Base-by-base conservation (phyloP, 2,113 vertebrate genomes). In the Myocastor coypus region DNA sequence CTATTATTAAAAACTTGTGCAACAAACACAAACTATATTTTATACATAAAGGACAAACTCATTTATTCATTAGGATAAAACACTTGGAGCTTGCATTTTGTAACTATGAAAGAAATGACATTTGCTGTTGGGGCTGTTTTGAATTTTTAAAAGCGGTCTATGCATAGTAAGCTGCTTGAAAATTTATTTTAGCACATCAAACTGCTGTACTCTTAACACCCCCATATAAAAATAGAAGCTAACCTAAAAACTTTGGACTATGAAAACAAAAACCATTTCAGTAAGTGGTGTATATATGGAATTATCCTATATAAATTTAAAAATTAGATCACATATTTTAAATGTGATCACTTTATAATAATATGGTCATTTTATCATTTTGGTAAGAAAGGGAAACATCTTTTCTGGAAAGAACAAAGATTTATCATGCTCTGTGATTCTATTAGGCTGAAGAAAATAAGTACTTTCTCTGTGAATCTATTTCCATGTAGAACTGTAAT, bases 21-120 rank as follows among this genome's bases (percentile, higher is more conserved):
- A 98, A 98, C 98, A 98, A 99, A 98, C 98, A 98, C 97, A 98
- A 98, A 98, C 98, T 99, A 98, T 99, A 98, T 99, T 99, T 99
- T 99, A 98, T 98, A 99, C 98, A 99, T 99, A 99, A 99, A 99
- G 98, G 98, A 98, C 98, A 99, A 99, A 99, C 98, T 99, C 98
- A 99, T 99, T 99, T 99, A 99, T 99, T 99, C 98, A 99, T 99
- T 99, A 99, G 98, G 98, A 98, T 98, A 98, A 99, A 99, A 98
- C 95, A 98, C 97, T 98, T 97, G 96, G 98, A 98, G 98, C 98
- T 98, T 98, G 98, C 98, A 98, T 98, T 99, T 98, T 98, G 97
- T 98, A 98, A 96, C 97, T 98, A 95, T 96, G 96, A 97, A 98
- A 98, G 97, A 98, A 98, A 97, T 98, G 98, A 97, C 98, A 98